Percentiles rank a stretch among this genome's conserved stretches.
Evolutionary conservation across 2,113 vertebrate species (phyloP).

Genomic region (Thamnophis sirtalis): DNA sequence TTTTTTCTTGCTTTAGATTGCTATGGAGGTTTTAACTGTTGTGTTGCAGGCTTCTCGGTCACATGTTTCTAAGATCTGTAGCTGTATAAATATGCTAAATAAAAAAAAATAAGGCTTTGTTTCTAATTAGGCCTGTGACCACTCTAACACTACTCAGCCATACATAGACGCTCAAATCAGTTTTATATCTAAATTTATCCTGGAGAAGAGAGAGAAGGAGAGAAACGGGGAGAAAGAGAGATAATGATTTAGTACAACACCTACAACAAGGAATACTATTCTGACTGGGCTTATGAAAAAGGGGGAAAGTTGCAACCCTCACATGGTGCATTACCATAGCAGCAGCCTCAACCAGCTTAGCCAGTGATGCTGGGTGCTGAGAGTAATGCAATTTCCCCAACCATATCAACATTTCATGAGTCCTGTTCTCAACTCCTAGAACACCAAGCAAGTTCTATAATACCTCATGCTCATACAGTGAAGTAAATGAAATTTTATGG

Average conservation of each 20-base stretch:
- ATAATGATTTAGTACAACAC: background rate
- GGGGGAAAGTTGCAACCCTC: background rate
- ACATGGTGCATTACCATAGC: background rate
- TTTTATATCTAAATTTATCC: background rate
- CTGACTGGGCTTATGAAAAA: background rate
- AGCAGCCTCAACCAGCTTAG: background rate
- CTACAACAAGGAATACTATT: background rate
- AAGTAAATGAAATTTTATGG: background rate
- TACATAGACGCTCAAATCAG: background rate
- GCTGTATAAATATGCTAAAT: background rate
- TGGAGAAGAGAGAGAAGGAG: background rate
- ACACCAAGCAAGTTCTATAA: background rate
- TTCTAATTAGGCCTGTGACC: conserved; percentile 4
- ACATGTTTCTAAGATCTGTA: background rate
- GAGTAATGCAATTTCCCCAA: background rate
- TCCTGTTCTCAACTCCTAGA: background rate
- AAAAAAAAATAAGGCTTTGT: background rate
- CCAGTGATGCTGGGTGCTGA: background rate
- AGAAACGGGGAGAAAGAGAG: too few species aligned
- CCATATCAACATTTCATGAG: background rate
- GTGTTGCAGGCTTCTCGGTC: background rate
- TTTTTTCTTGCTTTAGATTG: background rate
- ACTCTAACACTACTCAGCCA: background rate
- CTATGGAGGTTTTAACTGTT: background rate
- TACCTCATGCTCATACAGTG: background rate